Conservation (phyloP, 2,888 invertebrate genomes). For the Melipona beecheii region DNA sequence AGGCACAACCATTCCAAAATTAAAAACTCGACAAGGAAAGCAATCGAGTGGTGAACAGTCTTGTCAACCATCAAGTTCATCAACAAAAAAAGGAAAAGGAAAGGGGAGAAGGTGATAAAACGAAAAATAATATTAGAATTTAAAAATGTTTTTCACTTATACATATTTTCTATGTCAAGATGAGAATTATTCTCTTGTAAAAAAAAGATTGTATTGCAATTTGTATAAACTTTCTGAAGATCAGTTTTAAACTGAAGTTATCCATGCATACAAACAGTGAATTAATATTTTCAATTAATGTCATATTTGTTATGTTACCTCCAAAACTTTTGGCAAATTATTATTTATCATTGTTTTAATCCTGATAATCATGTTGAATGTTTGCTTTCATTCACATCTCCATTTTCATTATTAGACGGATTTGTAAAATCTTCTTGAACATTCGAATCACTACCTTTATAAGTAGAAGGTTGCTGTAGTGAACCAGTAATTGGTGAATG, state of each 20-base stretch:
- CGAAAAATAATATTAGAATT: conserved; percentile 9
- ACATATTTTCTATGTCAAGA: conserved; percentile 24
- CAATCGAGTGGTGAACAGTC: conserved; percentile 81
- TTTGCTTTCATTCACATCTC: background rate
- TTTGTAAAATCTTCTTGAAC: background rate
- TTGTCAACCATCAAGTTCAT: conserved; percentile 76
- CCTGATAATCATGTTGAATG: background rate
- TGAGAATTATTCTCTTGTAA: conserved; percentile 22
- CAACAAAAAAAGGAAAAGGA: conserved; percentile 82
- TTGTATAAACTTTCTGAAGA: conserved; percentile 27
- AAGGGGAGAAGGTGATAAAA: conserved; percentile 83
- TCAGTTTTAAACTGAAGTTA: conserved; percentile 11
- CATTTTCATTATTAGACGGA: background rate
- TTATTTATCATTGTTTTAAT: background rate
- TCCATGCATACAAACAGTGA: conserved; percentile 11
- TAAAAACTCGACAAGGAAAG: conserved; percentile 91
- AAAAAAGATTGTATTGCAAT: conserved; percentile 39
- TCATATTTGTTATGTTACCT: background rate
- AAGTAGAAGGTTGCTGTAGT: background rate
- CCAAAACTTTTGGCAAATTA: background rate
- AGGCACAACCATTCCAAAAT: conserved; percentile 94
- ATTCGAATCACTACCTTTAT: background rate
- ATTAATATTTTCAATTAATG: conserved; percentile 19
- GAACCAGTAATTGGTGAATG: background rate
- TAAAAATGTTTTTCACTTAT: conserved; percentile 22